Base-by-base conservation (phyloP, 2,888 invertebrate species). In the Habrosyne pyritoides region DNA sequence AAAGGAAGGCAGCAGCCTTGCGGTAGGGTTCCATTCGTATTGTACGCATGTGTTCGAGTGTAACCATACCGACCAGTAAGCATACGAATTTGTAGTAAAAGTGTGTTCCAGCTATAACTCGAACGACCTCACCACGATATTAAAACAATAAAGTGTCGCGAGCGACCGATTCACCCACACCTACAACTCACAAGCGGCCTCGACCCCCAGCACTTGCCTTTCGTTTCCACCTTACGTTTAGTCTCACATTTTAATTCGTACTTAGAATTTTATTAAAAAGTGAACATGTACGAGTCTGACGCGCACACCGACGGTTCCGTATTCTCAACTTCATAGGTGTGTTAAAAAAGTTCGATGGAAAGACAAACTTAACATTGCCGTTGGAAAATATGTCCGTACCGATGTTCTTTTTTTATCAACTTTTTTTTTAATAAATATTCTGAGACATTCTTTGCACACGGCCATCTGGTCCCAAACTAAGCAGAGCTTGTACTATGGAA, bases 61-160 rank as follows among this genome's bases (percentile, higher is more conserved):
- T 70, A 71, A 67, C 65, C 60, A 63, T 60, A 54, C 51, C 21
- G 33, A 58, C 42, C 18, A 66, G 60, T 69, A 68, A 76, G 73
- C 77, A 78, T 76, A 79, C 79, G 77, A 80, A 84, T 87, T 87
- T 81, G 82, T 79, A 86, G 79, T 83, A 81, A 81, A 82, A 84
- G 61, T 79, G 77, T 84, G 87, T 84, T 76, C 73, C 69, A 67
- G 64, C 76, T 73, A 81, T 88, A 88, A 86, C 79, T 87, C 79
- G 69, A 63, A 67, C 73, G 78, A 80, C 77, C 84, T 77, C 81
- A 79, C 83, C 83, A 79, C 84, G 86, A 89, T 91, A 91, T 91
- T 90, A 91, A 90, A 91, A 91, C 90, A 88, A 91, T 91, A 90
- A 91, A 91, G 83, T 87, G 87, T 70, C 83, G 84, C 76, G 75